Conservation (phyloP, 2,888 invertebrate genomes). For the Hydroisotoma schaefferi region DNA sequence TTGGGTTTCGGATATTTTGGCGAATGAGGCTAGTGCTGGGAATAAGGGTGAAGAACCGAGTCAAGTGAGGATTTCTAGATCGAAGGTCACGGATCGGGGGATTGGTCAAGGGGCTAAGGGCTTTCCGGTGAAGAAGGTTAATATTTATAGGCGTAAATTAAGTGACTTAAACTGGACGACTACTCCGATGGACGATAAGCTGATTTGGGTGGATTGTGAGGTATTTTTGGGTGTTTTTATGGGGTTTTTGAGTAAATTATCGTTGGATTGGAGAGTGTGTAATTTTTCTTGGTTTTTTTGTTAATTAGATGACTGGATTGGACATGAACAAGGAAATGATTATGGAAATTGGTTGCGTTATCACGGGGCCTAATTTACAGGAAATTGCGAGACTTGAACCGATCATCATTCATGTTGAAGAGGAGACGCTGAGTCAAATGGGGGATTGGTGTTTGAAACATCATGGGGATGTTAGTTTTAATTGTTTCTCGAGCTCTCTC, state of each 20-base stretch:
- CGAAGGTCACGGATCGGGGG: too few species aligned
- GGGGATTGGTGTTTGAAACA: slow-evolving; percentile 75
- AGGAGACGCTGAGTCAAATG: slow-evolving; percentile 71
- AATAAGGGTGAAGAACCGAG: background rate
- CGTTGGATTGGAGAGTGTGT: slow-evolving; percentile 10
- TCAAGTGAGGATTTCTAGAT: too few species aligned
- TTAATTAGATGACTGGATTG: slow-evolving; percentile 79
- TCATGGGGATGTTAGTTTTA: slow-evolving; percentile 72
- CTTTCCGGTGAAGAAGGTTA: too few species aligned
- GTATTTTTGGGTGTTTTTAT: slow-evolving; percentile 21
- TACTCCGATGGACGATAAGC: slow-evolving; percentile 25
- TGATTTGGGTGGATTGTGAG: slow-evolving; percentile 47
- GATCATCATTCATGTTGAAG: slow-evolving; percentile 73
- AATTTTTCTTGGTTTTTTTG: slow-evolving; percentile 6
- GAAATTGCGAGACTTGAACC: slow-evolving; percentile 71
- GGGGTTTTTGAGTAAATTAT: too few species aligned
- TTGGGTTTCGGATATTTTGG: background rate
- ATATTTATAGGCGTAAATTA: slow-evolving; percentile 13
- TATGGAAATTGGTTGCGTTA: slow-evolving; percentile 81
- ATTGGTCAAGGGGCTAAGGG: too few species aligned
- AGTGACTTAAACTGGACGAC: slow-evolving; percentile 21
- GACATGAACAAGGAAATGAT: slow-evolving; percentile 72
- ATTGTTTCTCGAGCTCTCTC: too few species aligned
- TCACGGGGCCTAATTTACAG: slow-evolving; percentile 77
- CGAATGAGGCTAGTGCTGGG: background rate